Evolutionary conservation across 2,113 vertebrate species (phyloP).

Genomic region (Hiodon alosoides): DNA sequence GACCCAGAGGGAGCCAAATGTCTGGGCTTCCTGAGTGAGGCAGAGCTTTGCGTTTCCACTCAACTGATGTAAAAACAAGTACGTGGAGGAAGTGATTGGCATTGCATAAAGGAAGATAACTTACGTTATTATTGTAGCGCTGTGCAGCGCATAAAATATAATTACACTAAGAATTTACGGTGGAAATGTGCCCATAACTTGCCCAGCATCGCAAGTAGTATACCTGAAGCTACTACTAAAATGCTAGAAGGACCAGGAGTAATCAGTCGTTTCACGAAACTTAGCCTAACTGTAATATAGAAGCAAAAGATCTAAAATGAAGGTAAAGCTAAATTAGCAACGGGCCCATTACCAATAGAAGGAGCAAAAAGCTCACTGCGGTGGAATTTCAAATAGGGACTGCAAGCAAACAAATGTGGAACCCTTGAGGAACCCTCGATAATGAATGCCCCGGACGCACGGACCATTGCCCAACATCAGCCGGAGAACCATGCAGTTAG

Average conservation of each 20-base stretch:
- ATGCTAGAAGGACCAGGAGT: not conserved
- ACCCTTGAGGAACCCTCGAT: slow-evolving; percentile 10
- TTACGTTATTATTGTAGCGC: too few species aligned
- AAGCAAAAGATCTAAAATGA: not conserved
- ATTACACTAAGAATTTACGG: too few species aligned
- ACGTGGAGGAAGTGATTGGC: too few species aligned
- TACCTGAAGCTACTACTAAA: not conserved
- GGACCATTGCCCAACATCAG: slow-evolving; percentile 20
- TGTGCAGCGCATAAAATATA: too few species aligned
- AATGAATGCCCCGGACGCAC: slow-evolving; percentile 22
- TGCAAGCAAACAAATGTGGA: not conserved
- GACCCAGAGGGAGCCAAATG: not conserved
- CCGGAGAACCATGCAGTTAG: slow-evolving; percentile 8
- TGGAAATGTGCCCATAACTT: not conserved
- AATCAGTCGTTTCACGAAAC: too few species aligned
- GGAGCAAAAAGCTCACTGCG: not conserved
- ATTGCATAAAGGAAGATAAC: too few species aligned
- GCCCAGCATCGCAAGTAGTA: not conserved
- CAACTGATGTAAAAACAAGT: too few species aligned
- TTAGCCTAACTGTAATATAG: not conserved
- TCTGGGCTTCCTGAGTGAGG: not conserved
- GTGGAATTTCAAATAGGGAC: not conserved
- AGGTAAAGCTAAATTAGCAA: not conserved
- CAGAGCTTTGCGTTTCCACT: not conserved
- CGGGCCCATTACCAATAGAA: not conserved